Base-by-base conservation (phyloP, 2,113 vertebrate genomes). In the Hipposideros armiger region DNA sequence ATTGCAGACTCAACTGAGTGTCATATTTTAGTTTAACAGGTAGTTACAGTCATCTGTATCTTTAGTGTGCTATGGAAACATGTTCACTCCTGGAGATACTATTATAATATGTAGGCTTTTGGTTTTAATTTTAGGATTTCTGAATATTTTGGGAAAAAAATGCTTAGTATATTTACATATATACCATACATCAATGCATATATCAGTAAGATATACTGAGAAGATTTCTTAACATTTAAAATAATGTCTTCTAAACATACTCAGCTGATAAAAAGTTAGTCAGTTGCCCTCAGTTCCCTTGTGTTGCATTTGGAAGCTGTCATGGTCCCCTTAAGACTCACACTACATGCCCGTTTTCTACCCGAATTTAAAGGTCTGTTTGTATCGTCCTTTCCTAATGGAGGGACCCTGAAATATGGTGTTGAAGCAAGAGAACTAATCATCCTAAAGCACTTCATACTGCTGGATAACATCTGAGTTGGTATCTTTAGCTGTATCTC, bases 1-100 rank as follows among this genome's bases (percentile, higher is more conserved):
- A 96, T 52, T 81, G 45, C 58, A 97, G 74, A 64, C 45, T 90
- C 70, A 81, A 7, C n/a, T 89, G 77, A 96, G 67, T 86, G 32
- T 20, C 30, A 72, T 80, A 86, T 94, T 94, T 90, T 89, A 88
- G 5, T 87, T 78, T 83, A 96, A 74, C 64, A 54, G 30, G 13
- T 96, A 80, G 93, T 95, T 95, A 74, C 52, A 80, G 40, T 70
- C 76, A 91, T 92, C 16, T 52, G 56, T 24, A 84, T 88, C 7
- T 87, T 30, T 36, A 54, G 36, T 83, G 36, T 36, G 17, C 54
- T 72, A 5, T 60, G 28, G 60, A 94, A 94, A 78, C 28, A 4
- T 90, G 15, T 42, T 91, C 42, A 11, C 11, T 89, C 16, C 32
- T 94, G 14, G n/a, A 73, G 36, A 94, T 26, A 76, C 52, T 4